phyloP scores from a whole-genome alignment of 2,797 vertebrate species.

The Mormyrops boulengeri region DNA sequence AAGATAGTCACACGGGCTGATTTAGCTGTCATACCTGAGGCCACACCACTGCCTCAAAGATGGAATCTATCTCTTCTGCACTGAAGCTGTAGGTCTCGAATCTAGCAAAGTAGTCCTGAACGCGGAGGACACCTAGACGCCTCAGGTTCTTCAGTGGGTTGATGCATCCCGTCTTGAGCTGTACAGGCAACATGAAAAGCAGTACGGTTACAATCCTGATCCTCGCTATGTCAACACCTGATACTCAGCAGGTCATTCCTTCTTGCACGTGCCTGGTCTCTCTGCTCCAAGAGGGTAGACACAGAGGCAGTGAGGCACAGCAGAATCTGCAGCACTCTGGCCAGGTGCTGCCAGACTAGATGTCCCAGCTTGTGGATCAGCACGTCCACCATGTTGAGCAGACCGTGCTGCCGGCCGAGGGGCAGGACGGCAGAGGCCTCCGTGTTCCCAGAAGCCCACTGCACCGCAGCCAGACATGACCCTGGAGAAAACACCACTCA shows the following conservation, averaged over 20 bases:
- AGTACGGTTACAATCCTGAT: not conserved
- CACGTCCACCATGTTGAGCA: slow-evolving; percentile 79
- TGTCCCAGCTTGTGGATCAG: slow-evolving; percentile 87
- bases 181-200: slow-evolving; percentile 11
- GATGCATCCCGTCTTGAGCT: slow-evolving; percentile 81
- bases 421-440: slow-evolving; percentile 75
- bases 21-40: slow-evolving; percentile 72
- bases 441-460: slow-evolving; percentile 62
- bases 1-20: not conserved
- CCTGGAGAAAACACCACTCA: slow-evolving; percentile 49
- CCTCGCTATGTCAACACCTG: not conserved
- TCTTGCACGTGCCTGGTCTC: slow-evolving; percentile 70
- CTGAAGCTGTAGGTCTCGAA: slow-evolving; percentile 79
- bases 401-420: slow-evolving; percentile 85
- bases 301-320: slow-evolving; percentile 78
- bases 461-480: slow-evolving; percentile 70
- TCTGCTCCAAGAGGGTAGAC: slow-evolving; percentile 67
- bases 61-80: slow-evolving; percentile 77
- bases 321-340: slow-evolving; percentile 85
- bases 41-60: slow-evolving; percentile 83
- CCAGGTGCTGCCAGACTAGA: slow-evolving; percentile 72
- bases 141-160: slow-evolving; percentile 87
- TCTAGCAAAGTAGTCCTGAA: slow-evolving; percentile 79
- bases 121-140: slow-evolving; percentile 77
- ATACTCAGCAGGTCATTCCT: not conserved